Conservation (phyloP, 2,888 invertebrate genomes). For the Poecilus cupreus region DNA sequence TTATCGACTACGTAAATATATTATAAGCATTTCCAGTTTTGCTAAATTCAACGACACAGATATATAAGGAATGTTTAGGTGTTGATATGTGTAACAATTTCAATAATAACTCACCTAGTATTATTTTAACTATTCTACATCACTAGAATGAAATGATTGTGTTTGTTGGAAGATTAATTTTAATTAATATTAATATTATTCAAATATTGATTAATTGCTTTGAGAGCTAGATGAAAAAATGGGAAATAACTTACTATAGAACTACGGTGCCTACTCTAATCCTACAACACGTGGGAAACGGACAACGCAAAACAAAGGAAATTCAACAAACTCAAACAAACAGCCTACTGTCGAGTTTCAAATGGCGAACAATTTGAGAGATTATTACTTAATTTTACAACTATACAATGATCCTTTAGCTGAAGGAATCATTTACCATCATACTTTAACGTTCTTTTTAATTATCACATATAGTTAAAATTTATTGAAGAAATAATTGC, state of each 20-base stretch:
- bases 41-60: conserved; percentile 57
- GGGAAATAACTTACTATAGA: conserved; percentile 24
- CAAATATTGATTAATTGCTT: conserved; percentile 35
- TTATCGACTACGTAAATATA: conserved; percentile 43
- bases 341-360: conserved; percentile 31
- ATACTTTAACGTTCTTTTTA: conserved; percentile 44
- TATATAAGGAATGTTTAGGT: conserved; percentile 53
- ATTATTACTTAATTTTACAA: conserved; percentile 35
- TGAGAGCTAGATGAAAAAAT: conserved; percentile 36
- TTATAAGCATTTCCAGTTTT: conserved; percentile 43
- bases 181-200: conserved; percentile 18
- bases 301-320: conserved; percentile 12
- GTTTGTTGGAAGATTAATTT: conserved; percentile 52
- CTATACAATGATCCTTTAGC: conserved; percentile 24
- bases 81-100: conserved; percentile 57
- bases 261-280: conserved; percentile 17
- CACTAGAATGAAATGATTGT: conserved; percentile 48
- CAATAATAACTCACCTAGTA: conserved; percentile 27
- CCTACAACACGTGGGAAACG: conserved; percentile 23
- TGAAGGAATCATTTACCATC: conserved; percentile 34
- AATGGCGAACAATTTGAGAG: conserved; percentile 30
- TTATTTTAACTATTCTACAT: background rate
- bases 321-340: conserved; percentile 17
- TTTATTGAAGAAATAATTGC: conserved; percentile 60
- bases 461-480: conserved; percentile 59